Evolutionary conservation across 2,888 invertebrate species (phyloP), one percentile per base, ranked within the genome.

Genomic region (Nomada flava): DNA sequence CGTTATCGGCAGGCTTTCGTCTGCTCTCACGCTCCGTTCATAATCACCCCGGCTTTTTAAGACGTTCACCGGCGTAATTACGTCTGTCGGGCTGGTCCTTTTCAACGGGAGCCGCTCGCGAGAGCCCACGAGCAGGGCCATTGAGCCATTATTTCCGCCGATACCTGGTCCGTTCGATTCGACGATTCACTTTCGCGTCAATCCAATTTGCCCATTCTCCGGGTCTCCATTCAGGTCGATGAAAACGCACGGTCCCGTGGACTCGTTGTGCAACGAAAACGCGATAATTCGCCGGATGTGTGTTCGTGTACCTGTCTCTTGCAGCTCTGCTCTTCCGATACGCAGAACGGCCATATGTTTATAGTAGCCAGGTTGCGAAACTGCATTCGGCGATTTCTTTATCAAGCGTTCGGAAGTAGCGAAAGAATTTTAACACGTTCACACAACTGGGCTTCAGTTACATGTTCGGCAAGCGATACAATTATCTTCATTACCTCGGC

Each of bases 61-160:
- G 68, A 36, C 64, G 60, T 67, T 15, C 70, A 72, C 50, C 42
- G 36, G 18, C 63, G 55, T 72, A 85, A 80, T 85, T 76, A 70
- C 60, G 75, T 73, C 62, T 68, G 74, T 70, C 76, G 65, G 62
- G 55, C 79, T 75, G 79, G 68, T 78, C 80, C 76, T 85, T 76
- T 84, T 82, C 76, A 77, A 26, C 20, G 26, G 50, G 67, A 74
- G 13, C 44, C 44, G 60, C 11, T 36, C 36, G 36, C 36, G 36
- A 7, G 7, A 36, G 7, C 7, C 36, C 36, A 36, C 36, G 7
- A 36, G 68, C 60, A 53, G 26, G 23, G 15, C 60, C 68, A 86
- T 78, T 82, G 73, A 68, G 65, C 72, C 72, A 86, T 88, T 89
- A 85, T 86, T 89, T 76, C 71, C 67, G 76, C 65, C 44, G 50